phyloP scores from a whole-genome alignment of 2,113 vertebrate species.

The Pholis gunnellus region DNA sequence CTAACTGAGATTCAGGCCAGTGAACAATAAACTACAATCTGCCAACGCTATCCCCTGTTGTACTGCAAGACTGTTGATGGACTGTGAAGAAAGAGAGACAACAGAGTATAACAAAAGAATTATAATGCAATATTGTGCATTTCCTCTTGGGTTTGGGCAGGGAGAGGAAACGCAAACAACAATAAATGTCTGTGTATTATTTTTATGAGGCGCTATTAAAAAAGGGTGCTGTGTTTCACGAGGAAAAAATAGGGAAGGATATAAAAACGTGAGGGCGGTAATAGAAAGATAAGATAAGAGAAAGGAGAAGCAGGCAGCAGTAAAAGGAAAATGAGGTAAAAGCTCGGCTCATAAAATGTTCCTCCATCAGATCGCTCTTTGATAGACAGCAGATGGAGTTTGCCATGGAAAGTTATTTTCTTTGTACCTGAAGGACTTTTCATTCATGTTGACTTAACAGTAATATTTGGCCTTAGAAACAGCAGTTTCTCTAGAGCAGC shows the following conservation, averaged over 20 bases:
- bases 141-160: not conserved
- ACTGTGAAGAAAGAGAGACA: constrained; percentile 3
- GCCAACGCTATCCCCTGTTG: constrained; percentile 15
- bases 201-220: not conserved
- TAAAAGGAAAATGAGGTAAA: constrained; percentile 22
- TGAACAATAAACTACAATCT: constrained; percentile 62
- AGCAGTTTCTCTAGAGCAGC: not conserved
- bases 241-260: constrained; percentile 47
- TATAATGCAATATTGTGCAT: not conserved
- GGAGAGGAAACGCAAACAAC: not conserved
- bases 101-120: not conserved
- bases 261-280: constrained; percentile 13
- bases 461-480: not conserved
- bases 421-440: not conserved
- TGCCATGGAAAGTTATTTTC: not conserved
- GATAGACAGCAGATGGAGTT: not conserved
- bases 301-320: constrained; percentile 41
- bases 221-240: constrained; percentile 27
- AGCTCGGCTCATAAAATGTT: not conserved
- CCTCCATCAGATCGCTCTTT: not conserved
- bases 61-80: not conserved
- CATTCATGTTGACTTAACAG: not conserved
- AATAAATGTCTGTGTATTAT: not conserved
- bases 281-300: constrained; percentile 47
- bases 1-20: constrained; percentile 53